Conservation (phyloP, 92 coral and sea anemone genomes). For the Porites cylindrica region DNA sequence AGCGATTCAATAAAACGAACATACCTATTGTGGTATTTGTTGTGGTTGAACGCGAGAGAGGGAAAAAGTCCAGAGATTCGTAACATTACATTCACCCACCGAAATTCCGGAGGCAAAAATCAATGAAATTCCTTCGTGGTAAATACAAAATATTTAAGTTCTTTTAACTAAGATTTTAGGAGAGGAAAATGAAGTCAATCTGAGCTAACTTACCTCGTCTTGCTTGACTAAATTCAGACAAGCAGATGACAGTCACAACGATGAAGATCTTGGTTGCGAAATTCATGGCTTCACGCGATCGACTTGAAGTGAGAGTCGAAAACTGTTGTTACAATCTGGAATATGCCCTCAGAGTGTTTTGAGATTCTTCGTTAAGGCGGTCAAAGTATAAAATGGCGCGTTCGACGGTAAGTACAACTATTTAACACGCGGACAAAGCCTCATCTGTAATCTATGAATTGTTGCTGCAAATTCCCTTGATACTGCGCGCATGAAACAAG, state of each 20-base stretch:
- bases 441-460: conserved; percentile 11
- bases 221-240: conserved; percentile 29
- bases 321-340: neutral
- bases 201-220: conserved; percentile 27
- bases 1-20: conserved; percentile 9
- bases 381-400: neutral
- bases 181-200: neutral
- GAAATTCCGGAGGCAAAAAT: conserved; percentile 5
- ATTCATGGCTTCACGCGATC: conserved; percentile 19
- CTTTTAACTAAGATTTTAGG: neutral
- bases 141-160: conserved; percentile 6
- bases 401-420: neutral
- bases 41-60: conserved; percentile 28
- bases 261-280: conserved; percentile 21
- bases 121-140: conserved; percentile 46
- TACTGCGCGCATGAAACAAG: conserved; percentile 21
- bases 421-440: conserved; percentile 1
- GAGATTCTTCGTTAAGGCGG: neutral
- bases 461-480: conserved; percentile 31
- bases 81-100: neutral
- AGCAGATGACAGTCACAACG: conserved; percentile 22
- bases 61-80: neutral
- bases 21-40: conserved; percentile 8
- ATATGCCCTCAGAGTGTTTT: neutral
- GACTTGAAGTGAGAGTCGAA: neutral